These are phyloP conservation scores for Homarus gammarus DNA, from an alignment of 2,888 invertebrate species.

Conservation along the genomic window DNA sequence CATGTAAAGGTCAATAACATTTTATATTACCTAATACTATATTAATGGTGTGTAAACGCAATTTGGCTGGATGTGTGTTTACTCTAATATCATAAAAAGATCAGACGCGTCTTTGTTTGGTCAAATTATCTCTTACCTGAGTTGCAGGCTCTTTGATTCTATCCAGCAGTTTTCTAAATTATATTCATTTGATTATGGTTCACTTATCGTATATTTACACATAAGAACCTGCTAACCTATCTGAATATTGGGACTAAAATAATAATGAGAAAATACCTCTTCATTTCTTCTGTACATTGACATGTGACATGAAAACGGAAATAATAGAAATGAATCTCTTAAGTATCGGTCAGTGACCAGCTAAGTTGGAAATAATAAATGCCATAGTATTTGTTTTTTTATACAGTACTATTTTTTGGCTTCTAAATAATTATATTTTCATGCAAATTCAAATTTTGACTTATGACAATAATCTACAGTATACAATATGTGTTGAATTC, in stretches of 20 bases:
- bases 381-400: too few relatives aligned
- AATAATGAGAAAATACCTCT: background rate
- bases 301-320: background rate
- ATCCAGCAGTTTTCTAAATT: too few relatives aligned
- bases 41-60: too few relatives aligned
- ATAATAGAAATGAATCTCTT: background rate
- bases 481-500: background rate
- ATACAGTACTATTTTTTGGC: background rate
- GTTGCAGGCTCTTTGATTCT: too few relatives aligned
- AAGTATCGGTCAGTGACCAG: background rate
- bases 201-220: background rate
- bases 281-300: background rate
- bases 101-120: too few relatives aligned
- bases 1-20: too few relatives aligned
- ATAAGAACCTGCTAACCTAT: background rate
- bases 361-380: background rate
- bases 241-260: background rate
- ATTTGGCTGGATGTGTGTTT: too few relatives aligned
- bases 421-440: background rate
- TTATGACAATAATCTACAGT: too few relatives aligned
- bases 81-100: too few relatives aligned
- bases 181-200: background rate
- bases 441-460: background rate
- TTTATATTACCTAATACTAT: too few relatives aligned
- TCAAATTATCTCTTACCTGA: too few relatives aligned